Evolutionary conservation across 2,888 invertebrate species (phyloP).

Genomic region (Orthosia incerta): DNA sequence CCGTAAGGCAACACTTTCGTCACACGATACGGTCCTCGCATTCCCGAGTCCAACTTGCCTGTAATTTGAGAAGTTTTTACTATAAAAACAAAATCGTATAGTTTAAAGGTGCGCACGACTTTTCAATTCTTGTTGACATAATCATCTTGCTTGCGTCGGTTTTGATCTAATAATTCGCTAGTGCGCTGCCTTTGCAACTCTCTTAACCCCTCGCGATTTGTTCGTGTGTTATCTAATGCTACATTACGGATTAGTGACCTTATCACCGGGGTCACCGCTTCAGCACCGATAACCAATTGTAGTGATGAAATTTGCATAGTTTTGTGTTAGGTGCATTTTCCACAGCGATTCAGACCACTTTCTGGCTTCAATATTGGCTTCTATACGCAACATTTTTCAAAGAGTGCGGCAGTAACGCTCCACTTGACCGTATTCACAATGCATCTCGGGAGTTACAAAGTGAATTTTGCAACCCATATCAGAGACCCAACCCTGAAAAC

Average conservation of each 20-base stretch:
- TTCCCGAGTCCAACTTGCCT: neutral
- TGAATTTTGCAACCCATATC: too few species aligned
- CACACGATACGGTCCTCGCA: neutral
- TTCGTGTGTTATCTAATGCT: neutral
- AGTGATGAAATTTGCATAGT: neutral
- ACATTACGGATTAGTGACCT: neutral
- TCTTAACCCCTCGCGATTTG: neutral
- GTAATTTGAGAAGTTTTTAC: neutral
- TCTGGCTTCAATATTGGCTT: neutral
- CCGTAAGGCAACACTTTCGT: neutral
- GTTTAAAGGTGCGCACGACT: neutral
- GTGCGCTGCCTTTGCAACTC: neutral
- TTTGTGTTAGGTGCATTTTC: neutral
- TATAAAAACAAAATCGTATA: neutral
- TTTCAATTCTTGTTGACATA: neutral
- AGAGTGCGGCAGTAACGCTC: neutral
- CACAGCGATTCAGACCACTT: neutral
- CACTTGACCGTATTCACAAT: neutral
- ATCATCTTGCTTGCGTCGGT: neutral
- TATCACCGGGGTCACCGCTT: neutral
- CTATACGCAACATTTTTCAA: slow-evolving; percentile 3
- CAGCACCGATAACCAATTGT: neutral
- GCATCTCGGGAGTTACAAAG: neutral
- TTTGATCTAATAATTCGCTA: neutral
- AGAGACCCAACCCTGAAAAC: too few species aligned